Conservation (phyloP, 2,888 invertebrate genomes). For the Agonopterix subpropinquella region DNA sequence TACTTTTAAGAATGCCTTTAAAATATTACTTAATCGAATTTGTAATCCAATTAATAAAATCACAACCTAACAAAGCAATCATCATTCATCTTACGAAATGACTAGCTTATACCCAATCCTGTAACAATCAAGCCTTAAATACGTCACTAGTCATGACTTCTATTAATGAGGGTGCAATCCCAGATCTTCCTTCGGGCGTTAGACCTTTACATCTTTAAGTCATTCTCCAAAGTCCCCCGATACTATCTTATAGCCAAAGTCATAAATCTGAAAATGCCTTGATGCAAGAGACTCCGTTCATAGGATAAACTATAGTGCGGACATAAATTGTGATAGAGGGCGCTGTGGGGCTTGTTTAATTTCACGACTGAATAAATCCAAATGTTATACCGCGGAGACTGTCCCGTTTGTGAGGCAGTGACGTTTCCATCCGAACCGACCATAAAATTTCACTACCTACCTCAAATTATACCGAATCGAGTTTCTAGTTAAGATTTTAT, state of each 20-base stretch:
- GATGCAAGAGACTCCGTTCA: conserved; percentile 27
- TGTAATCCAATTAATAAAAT: too few relatives aligned
- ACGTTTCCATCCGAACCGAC: conserved; percentile 47
- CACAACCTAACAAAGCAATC: too few relatives aligned
- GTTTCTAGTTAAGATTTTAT: not conserved
- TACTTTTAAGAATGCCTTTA: too few relatives aligned
- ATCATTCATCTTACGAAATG: conserved; percentile 3
- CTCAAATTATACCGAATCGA: not conserved
- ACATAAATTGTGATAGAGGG: conserved; percentile 70
- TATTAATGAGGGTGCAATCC: conserved; percentile 59
- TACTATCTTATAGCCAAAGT: conserved; percentile 7
- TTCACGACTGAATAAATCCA: conserved; percentile 73
- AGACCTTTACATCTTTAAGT: conserved; percentile 18
- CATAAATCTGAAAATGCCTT: not conserved
- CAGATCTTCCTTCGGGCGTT: conserved; percentile 19
- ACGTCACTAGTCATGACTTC: conserved; percentile 39
- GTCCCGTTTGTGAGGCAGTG: conserved; percentile 16
- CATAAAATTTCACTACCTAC: conserved; percentile 47
- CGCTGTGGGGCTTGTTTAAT: conserved; percentile 67
- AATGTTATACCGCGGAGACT: conserved; percentile 57
- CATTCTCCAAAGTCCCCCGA: conserved; percentile 11
- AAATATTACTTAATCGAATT: too few relatives aligned
- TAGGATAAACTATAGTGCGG: conserved; percentile 58
- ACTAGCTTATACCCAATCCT: conserved; percentile 6
- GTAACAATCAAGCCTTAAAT: conserved; percentile 36